Evolutionary conservation across 1,140 invertebrate species (phyloP), one percentile per base, ranked within the genome.

Genomic region (Calycopis cecrops): DNA sequence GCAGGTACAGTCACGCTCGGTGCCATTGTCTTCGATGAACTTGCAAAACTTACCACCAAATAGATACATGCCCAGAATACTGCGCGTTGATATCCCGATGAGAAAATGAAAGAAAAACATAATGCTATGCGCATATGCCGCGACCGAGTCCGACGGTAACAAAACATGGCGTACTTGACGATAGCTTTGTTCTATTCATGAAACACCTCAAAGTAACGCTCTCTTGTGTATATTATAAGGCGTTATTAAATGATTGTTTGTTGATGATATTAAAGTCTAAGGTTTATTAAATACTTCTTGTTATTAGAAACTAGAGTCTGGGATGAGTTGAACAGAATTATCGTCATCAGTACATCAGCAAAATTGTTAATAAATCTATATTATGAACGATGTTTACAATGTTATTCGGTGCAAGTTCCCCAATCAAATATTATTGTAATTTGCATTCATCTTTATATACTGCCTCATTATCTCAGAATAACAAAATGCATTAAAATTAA

Each of bases 11-110:
- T 93, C 93, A 77, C 92, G 92, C 89, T 92, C 93, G 87, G 94
- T 92, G 84, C 92, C 92, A 88, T 92, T 92, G 88, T 94, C 94
- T 89, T 98, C 94, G 87, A 92, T 91, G 91, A 93, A 94, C 93
- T 96, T 97, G 94, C 97, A 98, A 96, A 98, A 98, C 93, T 97
- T 98, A 94, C 97, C 97, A 89, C 96, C 97, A 92, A 99, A 99
- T 89, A 98, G 94, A 92, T 97, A 96, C 96, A 98, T 98, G 90
- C 97, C 97, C 90, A 97, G 94, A 90, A 97, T 97, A 93, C 96
- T 97, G 94, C 88, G 67, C 71, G 87, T 71, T 69, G 75, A 65
- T 76, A 67, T 76, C 65, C 72, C 75, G 77, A 82, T 85, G 79
- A 73, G 72, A 77, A 79, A 87, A 87, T 87, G 81, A 87, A 87